Percentiles rank a stretch among this genome's conserved stretches.
These are phyloP conservation scores for Cichlasoma orientale DNA, from an alignment of 2,797 vertebrate species.

Conservation along the genomic window DNA sequence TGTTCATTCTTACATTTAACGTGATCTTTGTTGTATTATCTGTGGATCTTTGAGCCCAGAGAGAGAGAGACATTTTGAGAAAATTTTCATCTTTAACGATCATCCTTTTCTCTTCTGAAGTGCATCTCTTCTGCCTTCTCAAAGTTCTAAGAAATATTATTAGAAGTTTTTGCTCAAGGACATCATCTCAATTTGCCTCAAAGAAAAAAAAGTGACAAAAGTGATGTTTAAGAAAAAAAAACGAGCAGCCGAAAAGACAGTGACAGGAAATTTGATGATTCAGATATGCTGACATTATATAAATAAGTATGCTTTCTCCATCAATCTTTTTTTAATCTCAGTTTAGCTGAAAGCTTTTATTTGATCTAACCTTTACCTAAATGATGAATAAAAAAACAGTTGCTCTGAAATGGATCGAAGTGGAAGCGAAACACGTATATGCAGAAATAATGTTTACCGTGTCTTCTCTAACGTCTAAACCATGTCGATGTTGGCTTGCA, in stretches of 20 bases:
- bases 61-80: background rate
- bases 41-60: background rate
- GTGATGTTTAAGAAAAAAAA: background rate
- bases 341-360: too few relatives aligned
- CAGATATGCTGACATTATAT: background rate
- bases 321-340: too few relatives aligned
- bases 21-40: background rate
- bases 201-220: background rate
- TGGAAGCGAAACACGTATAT: too few relatives aligned
- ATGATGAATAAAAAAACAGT: too few relatives aligned
- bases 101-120: background rate
- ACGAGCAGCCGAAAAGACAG: background rate
- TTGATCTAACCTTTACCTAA: too few relatives aligned
- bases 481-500: background rate
- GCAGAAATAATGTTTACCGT: background rate
- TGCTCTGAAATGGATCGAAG: too few relatives aligned
- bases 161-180: background rate
- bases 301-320: background rate
- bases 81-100: background rate
- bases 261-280: constrained; percentile 1
- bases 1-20: background rate
- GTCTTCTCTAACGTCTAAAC: background rate
- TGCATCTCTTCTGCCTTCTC: background rate
- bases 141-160: background rate
- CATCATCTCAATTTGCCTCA: background rate